Evolutionary conservation across 2,888 invertebrate species (phyloP).

Genomic region (Pimpla rufipes): DNA sequence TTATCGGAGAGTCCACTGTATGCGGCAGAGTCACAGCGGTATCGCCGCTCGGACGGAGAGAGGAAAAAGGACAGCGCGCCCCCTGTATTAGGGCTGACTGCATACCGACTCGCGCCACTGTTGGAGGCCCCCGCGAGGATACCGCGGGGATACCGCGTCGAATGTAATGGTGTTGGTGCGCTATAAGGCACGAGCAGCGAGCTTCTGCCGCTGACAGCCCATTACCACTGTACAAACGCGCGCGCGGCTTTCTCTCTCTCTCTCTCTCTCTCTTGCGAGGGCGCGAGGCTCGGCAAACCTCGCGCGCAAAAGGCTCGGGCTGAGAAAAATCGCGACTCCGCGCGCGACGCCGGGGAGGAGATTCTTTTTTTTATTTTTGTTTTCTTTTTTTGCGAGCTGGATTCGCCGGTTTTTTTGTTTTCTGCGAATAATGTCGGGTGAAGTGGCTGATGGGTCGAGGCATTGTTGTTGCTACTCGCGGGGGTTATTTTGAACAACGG

Average conservation of each 20-base stretch:
- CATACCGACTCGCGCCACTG: conserved; percentile 57
- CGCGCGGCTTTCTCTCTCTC: conserved; percentile 64
- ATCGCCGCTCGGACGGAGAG: conserved; percentile 29
- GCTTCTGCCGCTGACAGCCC: conserved; percentile 84
- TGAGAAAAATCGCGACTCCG: conserved; percentile 19
- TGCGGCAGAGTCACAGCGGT: not conserved
- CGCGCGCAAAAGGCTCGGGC: not conserved
- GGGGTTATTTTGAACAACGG: no score
- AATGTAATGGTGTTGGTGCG: conserved; percentile 79
- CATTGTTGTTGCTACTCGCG: no score
- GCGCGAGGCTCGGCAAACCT: conserved; percentile 39
- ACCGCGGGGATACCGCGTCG: conserved; percentile 60
- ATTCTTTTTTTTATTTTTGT: conserved; percentile 2
- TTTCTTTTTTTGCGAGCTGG: not conserved
- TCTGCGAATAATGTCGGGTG: no score
- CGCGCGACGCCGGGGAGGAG: not conserved
- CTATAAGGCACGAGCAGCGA: conserved; percentile 80
- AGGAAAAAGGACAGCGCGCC: conserved; percentile 59
- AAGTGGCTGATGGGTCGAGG: no score
- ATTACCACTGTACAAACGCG: conserved; percentile 84
- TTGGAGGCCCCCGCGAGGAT: conserved; percentile 30
- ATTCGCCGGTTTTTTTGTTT: no score
- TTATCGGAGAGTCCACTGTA: no score
- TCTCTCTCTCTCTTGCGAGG: conserved; percentile 62
- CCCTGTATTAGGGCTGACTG: conserved; percentile 56